Evolutionary conservation across 2,113 vertebrate genomes (phyloP).

Genomic region (Ceyx margarethae): DNA sequence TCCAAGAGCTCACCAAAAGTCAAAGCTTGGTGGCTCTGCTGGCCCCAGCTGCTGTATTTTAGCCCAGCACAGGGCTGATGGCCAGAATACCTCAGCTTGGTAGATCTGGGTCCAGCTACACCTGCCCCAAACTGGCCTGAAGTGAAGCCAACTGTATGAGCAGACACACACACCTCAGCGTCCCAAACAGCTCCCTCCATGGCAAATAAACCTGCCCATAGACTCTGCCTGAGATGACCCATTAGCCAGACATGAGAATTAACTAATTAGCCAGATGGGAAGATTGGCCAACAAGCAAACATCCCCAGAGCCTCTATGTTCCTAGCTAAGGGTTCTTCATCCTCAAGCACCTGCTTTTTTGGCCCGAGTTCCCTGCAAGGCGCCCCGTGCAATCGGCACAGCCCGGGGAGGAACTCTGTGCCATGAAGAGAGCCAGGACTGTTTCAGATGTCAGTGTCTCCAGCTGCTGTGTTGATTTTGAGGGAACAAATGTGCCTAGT

Average conservation of each 20-base stretch:
- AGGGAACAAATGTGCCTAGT: not conserved
- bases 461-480: slow-evolving; percentile 17
- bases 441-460: not conserved
- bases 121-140: not conserved
- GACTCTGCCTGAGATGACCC: not conserved
- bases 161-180: not conserved
- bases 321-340: not conserved
- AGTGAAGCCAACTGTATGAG: not conserved
- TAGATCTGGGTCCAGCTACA: not conserved
- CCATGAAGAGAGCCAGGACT: not conserved
- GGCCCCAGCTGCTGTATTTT: not conserved
- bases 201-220: accelerated
- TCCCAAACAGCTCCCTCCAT: accelerated
- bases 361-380: not conserved
- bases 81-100: not conserved
- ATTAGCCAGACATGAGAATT: too few relatives aligned
- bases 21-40: not conserved
- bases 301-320: accelerated
- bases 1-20: not conserved
- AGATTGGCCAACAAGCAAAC: not conserved
- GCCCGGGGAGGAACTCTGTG: not conserved
- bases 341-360: not conserved
- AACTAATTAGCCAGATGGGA: not conserved
- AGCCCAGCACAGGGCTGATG: not conserved
- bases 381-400: not conserved